phyloP scores from a whole-genome alignment of 2,888 invertebrate species.

The Amiota mariae region DNA sequence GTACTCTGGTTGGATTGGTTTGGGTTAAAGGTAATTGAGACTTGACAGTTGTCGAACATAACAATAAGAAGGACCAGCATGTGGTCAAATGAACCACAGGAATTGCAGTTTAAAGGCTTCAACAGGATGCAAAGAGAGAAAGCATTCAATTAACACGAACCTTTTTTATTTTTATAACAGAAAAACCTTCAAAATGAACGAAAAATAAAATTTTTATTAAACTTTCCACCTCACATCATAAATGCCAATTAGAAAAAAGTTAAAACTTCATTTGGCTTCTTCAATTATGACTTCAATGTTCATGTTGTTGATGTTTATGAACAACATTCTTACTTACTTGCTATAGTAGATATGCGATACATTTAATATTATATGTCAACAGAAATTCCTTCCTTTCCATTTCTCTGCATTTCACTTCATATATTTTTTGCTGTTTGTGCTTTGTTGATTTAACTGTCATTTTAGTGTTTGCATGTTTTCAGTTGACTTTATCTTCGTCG shows the following conservation, averaged over 20 bases:
- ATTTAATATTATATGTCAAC: not conserved
- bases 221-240: slow-evolving; percentile 18
- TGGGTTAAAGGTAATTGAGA: slow-evolving; percentile 8
- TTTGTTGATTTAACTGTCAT: slow-evolving; percentile 21
- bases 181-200: not conserved
- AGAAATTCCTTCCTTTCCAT: too few relatives aligned
- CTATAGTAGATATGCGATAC: slow-evolving; percentile 8
- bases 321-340: too few relatives aligned
- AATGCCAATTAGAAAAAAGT: slow-evolving; percentile 19
- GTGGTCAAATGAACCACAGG: slow-evolving; percentile 18
- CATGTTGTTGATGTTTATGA: not conserved
- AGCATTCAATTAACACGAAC: not conserved
- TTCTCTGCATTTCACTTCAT: not conserved
- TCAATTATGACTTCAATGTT: not conserved
- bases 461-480: slow-evolving; percentile 27
- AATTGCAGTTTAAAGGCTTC: slow-evolving; percentile 61
- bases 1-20: too few relatives aligned
- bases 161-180: not conserved
- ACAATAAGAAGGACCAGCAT: not conserved
- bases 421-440: not conserved
- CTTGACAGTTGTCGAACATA: not conserved
- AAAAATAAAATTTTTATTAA: not conserved
- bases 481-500: not conserved
- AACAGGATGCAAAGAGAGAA: not conserved
- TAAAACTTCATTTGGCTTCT: slow-evolving; percentile 49